Evolutionary conservation across 2,888 invertebrate genomes (phyloP).

Genomic region (Heliconius erato): DNA sequence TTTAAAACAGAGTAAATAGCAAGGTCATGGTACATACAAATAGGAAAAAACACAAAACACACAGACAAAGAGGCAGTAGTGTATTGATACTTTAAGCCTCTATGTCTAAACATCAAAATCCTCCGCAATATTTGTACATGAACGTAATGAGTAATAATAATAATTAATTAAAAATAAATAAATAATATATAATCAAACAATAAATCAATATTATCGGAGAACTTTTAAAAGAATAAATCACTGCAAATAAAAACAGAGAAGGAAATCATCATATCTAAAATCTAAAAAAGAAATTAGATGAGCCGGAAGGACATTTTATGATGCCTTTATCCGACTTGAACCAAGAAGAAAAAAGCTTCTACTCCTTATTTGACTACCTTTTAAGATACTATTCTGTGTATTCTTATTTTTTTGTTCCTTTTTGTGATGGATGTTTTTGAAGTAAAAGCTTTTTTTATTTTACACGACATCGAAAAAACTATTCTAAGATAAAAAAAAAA

Average conservation of each 20-base stretch:
- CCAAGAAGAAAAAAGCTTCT: slow-evolving; percentile 34
- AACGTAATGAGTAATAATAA: background rate
- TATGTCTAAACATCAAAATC: slow-evolving; percentile 59
- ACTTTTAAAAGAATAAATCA: slow-evolving; percentile 58
- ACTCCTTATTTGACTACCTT: slow-evolving; percentile 8
- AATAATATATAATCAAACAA: background rate
- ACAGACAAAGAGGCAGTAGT: slow-evolving; percentile 72
- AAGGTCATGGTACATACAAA: slow-evolving; percentile 10
- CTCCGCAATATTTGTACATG: slow-evolving; percentile 51
- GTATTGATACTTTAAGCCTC: slow-evolving; percentile 76
- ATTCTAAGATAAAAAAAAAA: slow-evolving; percentile 62
- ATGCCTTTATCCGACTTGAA: slow-evolving; percentile 59
- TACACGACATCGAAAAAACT: slow-evolving; percentile 65
- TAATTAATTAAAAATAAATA: slow-evolving; percentile 5
- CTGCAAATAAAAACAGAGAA: slow-evolving; percentile 55
- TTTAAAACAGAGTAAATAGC: background rate
- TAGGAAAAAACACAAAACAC: slow-evolving; percentile 59
- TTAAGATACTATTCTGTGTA: background rate
- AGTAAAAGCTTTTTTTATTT: slow-evolving; percentile 37
- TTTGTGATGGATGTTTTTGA: background rate
- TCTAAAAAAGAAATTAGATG: slow-evolving; percentile 43
- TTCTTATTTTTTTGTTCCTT: no score
- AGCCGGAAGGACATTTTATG: slow-evolving; percentile 56
- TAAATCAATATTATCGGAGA: slow-evolving; percentile 54
- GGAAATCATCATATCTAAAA: slow-evolving; percentile 34